Evolutionary conservation across 2,888 invertebrate genomes (phyloP).

Genomic region (Epistrophella euchroma): DNA sequence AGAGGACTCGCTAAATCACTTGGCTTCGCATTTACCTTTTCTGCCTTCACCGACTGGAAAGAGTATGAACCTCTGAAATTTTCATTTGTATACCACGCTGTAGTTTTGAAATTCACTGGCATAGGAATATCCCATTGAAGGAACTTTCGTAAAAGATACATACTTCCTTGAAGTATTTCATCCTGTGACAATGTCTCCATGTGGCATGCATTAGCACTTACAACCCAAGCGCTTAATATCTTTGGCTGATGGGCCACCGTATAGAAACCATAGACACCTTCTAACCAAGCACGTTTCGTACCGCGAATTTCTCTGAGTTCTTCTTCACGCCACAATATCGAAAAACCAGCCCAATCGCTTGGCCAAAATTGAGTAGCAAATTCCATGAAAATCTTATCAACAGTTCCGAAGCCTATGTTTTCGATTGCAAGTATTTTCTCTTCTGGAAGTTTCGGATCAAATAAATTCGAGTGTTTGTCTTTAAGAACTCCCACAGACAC

Average conservation of each 20-base stretch:
- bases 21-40: slow-evolving; percentile 85
- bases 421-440: slow-evolving; percentile 85
- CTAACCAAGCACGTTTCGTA: slow-evolving; percentile 85
- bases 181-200: slow-evolving; percentile 87
- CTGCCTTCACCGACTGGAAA: slow-evolving; percentile 86
- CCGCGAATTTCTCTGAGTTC: slow-evolving; percentile 83
- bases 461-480: slow-evolving; percentile 82
- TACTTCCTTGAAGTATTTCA: slow-evolving; percentile 81
- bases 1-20: slow-evolving; percentile 84
- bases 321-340: slow-evolving; percentile 86
- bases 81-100: slow-evolving; percentile 87
- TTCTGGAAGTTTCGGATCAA: slow-evolving; percentile 84
- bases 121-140: slow-evolving; percentile 81
- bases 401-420: slow-evolving; percentile 86
- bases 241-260: slow-evolving; percentile 87
- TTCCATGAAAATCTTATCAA: slow-evolving; percentile 87
- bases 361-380: slow-evolving; percentile 87
- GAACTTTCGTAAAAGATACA: slow-evolving; percentile 82
- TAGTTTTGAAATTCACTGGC: slow-evolving; percentile 82
- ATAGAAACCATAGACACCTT: slow-evolving; percentile 88
- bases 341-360: slow-evolving; percentile 85
- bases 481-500: slow-evolving; percentile 87
- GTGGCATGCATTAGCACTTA: slow-evolving; percentile 86
- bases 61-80: slow-evolving; percentile 88
- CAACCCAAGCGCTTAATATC: slow-evolving; percentile 88